Conservation (phyloP, 2,888 invertebrate species). For the Lumbricus terrestris region DNA sequence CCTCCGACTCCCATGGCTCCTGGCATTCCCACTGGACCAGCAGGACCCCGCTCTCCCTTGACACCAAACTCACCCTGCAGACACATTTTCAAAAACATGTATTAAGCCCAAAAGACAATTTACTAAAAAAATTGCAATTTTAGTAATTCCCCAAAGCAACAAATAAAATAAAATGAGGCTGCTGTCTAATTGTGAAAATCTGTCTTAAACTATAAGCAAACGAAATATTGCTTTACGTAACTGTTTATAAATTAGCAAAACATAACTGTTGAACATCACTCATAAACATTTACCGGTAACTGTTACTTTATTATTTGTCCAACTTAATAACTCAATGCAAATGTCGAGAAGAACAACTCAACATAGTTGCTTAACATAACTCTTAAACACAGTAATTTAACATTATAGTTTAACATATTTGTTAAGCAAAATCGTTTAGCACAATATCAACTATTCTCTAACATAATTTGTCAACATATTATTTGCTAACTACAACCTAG, state of each 20-base stretch:
- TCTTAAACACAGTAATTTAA: not conserved
- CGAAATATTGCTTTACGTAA: not conserved
- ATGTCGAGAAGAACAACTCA: not conserved
- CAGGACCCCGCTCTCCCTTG: not conserved
- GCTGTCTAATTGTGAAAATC: too few relatives aligned
- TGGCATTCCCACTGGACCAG: slow-evolving; percentile 5
- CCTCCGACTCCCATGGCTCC: not conserved
- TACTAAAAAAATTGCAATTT: too few relatives aligned
- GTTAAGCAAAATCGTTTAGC: not conserved
- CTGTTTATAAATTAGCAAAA: not conserved
- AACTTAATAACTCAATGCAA: not conserved
- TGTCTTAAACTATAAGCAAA: not conserved
- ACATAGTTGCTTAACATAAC: not conserved
- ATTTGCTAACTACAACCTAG: too few relatives aligned
- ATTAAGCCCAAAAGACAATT: too few relatives aligned
- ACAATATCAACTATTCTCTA: not conserved
- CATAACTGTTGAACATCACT: not conserved
- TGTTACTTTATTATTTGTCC: too few relatives aligned
- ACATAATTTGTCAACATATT: too few relatives aligned
- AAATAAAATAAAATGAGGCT: too few relatives aligned
- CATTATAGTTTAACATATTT: not conserved
- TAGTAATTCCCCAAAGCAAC: too few relatives aligned
- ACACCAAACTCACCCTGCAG: not conserved
- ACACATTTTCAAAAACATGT: not conserved
- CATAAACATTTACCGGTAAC: not conserved